phyloP scores from a whole-genome alignment of 2,113 vertebrate species.

The Aleadryas rufinucha region DNA sequence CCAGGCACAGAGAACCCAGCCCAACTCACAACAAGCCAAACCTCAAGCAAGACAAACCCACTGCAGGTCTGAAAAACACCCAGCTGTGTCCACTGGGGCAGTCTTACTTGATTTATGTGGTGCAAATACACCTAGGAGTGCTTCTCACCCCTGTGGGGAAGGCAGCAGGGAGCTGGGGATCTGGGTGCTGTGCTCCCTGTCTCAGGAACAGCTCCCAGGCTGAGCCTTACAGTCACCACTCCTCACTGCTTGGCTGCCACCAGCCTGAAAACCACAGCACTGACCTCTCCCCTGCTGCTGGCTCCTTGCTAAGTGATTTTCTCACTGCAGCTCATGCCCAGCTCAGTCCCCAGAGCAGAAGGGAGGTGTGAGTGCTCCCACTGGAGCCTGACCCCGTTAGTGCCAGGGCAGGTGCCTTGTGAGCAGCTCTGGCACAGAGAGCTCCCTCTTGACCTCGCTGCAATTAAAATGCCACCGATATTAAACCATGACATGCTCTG shows the following conservation, averaged over 20 bases:
- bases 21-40: background rate
- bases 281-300: background rate
- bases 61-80: background rate
- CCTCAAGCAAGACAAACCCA: background rate
- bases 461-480: background rate
- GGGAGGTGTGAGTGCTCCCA: background rate
- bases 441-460: background rate
- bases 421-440: background rate
- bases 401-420: background rate
- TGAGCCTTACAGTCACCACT: background rate
- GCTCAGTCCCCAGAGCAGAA: background rate
- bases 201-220: background rate
- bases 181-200: background rate
- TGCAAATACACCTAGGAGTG: background rate
- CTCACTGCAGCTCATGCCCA: background rate
- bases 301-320: background rate
- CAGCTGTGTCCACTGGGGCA: rapidly evolving
- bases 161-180: background rate
- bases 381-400: constrained; percentile 17
- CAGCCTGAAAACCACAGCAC: background rate
- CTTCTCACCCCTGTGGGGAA: background rate
- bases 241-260: background rate
- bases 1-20: background rate
- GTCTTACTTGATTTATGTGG: background rate
- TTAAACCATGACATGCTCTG: background rate